A percentile compares a stretch with the other conserved stretches of the same genome.
phyloP scores from a whole-genome alignment of 1,140 invertebrate genomes.

The Bombus consobrinus region DNA sequence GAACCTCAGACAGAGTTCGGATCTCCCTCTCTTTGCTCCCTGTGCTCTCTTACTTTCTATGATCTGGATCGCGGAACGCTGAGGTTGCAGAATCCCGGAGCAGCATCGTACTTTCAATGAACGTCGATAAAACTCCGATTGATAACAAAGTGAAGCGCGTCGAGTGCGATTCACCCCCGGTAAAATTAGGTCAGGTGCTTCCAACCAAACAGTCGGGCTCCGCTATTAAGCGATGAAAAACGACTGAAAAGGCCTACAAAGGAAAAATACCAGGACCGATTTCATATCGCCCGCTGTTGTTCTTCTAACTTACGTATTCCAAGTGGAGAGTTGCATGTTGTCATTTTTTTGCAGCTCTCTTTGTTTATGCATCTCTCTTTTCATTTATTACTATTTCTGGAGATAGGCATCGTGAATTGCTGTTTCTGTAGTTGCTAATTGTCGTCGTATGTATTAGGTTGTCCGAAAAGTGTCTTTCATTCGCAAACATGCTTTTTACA shows the following conservation, averaged over 20 bases:
- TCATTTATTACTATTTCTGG: too few relatives aligned
- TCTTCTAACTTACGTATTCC: conserved; percentile 1
- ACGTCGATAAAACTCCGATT: conserved; percentile 63
- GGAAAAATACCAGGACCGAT: not conserved
- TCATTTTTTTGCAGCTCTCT: not conserved
- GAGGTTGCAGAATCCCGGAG: conserved; percentile 57
- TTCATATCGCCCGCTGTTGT: not conserved
- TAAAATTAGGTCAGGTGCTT: conserved; percentile 46
- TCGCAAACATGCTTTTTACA: too few relatives aligned
- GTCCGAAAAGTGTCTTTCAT: too few relatives aligned
- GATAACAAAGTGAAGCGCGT: conserved; percentile 60
- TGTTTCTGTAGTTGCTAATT: too few relatives aligned
- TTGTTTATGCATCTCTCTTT: not conserved
- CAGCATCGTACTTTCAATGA: conserved; percentile 60
- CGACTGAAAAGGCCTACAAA: conserved; percentile 11
- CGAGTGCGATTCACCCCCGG: conserved; percentile 36
- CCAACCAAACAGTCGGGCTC: conserved; percentile 39
- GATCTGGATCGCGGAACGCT: conserved; percentile 49
- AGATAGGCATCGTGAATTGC: too few relatives aligned
- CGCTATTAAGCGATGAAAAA: conserved; percentile 40
- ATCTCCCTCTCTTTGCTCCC: not conserved
- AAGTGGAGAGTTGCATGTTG: not conserved
- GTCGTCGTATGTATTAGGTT: too few relatives aligned
- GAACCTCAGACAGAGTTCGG: conserved; percentile 27
- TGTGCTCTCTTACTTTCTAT: not conserved